These are phyloP conservation scores for Catamblyrhynchus diadema DNA, from an alignment of 2,797 vertebrate genomes.

Conservation along the genomic window DNA sequence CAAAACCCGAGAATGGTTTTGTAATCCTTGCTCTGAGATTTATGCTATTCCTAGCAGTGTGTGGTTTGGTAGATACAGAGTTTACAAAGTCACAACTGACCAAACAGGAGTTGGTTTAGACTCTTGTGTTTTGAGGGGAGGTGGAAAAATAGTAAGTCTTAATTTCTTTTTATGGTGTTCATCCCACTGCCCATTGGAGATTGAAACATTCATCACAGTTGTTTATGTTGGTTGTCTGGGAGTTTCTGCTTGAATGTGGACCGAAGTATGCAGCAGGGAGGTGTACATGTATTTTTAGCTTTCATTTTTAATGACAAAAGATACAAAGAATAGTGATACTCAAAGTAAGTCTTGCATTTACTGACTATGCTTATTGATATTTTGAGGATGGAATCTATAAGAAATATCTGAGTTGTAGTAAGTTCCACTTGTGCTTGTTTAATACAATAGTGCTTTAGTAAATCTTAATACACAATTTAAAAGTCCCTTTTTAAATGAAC, in stretches of 20 bases:
- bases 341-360: background rate
- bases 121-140: slow-evolving; percentile 19
- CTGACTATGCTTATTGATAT: background rate
- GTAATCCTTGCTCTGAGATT: slow-evolving; percentile 8
- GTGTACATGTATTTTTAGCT: background rate
- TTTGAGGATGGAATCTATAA: background rate
- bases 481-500: background rate
- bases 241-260: slow-evolving; percentile 24
- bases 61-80: slow-evolving; percentile 29
- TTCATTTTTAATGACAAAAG: slow-evolving; percentile 1
- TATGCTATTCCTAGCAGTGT: background rate
- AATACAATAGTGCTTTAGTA: background rate
- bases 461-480: background rate
- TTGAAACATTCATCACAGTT: slow-evolving; percentile 30
- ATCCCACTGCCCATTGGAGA: slow-evolving; percentile 13
- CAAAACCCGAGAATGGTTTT: background rate
- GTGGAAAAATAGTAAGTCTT: slow-evolving; percentile 41
- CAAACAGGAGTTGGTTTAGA: slow-evolving; percentile 20
- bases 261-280: background rate
- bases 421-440: background rate
- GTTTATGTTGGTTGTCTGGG: slow-evolving; percentile 44
- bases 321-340: background rate
- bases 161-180: slow-evolving; percentile 45
- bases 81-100: slow-evolving; percentile 6
- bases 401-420: background rate